phyloP scores from a whole-genome alignment of 2,888 invertebrate species.

The Nemurella pictetii region DNA sequence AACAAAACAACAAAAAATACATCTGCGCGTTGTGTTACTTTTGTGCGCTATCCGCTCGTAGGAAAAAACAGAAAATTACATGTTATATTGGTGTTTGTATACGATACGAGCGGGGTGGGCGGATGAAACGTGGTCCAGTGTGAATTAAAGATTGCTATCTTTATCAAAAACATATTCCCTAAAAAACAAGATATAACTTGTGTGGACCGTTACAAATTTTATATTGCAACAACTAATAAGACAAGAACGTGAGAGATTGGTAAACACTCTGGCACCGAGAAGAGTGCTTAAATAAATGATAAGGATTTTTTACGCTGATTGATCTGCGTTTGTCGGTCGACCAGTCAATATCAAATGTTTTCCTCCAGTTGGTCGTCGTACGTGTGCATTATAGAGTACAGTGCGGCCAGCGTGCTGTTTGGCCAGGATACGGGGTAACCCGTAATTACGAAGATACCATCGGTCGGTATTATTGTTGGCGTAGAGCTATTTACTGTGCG shows the following conservation, averaged over 20 bases:
- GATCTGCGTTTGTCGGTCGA: neutral
- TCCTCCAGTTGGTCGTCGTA: neutral
- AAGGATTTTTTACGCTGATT: neutral
- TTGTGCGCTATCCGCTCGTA: neutral
- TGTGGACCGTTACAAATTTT: slow-evolving; percentile 13
- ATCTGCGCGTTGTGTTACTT: neutral
- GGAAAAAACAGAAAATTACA: slow-evolving; percentile 23
- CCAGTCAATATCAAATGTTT: slow-evolving; percentile 6
- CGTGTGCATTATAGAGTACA: neutral
- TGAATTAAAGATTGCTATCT: slow-evolving; percentile 29
- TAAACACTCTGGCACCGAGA: neutral
- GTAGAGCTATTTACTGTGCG: slow-evolving; percentile 11
- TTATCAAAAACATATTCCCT: slow-evolving; percentile 27
- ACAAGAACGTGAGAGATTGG: neutral
- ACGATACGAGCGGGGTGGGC: slow-evolving; percentile 11
- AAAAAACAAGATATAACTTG: neutral
- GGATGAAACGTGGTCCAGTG: slow-evolving; percentile 21
- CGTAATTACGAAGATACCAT: slow-evolving; percentile 29
- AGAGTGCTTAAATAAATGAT: neutral
- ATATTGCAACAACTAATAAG: slow-evolving; percentile 9
- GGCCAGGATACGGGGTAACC: slow-evolving; percentile 23
- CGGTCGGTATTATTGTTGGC: neutral
- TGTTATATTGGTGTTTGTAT: slow-evolving; percentile 21
- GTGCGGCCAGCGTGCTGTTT: neutral
- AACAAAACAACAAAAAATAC: neutral